A percentile compares a stretch with the other conserved stretches of the same genome.
Evolutionary conservation across 2,113 vertebrate genomes (phyloP).

Genomic region (Gallinago jamesoni): DNA sequence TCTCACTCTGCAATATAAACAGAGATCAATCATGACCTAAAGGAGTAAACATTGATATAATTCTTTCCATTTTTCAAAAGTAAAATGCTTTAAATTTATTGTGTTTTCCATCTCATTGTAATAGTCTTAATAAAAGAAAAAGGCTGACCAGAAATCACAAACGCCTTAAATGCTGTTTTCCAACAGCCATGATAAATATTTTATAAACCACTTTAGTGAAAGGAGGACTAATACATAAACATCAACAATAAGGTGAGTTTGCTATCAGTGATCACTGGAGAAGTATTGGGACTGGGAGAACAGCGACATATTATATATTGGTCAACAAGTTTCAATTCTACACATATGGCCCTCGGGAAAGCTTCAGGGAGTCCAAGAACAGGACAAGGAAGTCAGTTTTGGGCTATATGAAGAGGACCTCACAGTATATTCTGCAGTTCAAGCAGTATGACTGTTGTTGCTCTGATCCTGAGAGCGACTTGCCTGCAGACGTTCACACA

Average conservation of each 20-base stretch:
- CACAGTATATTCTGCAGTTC: neutral
- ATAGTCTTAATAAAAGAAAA: neutral
- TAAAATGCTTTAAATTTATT: neutral
- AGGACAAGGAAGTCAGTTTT: neutral
- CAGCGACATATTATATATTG: neutral
- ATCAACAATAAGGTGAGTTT: neutral
- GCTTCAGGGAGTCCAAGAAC: neutral
- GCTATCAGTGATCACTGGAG: neutral
- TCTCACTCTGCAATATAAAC: neutral
- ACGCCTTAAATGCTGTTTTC: neutral
- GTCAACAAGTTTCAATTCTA: neutral
- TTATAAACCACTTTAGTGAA: neutral
- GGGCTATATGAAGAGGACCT: neutral
- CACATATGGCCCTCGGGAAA: neutral
- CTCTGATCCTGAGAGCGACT: neutral
- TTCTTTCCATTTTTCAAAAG: neutral
- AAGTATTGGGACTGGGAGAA: neutral
- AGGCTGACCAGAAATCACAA: neutral
- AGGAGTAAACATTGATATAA: neutral
- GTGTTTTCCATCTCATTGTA: neutral
- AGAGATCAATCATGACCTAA: neutral
- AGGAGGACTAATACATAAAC: neutral
- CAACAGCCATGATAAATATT: constrained; percentile 21
- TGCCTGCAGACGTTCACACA: neutral
- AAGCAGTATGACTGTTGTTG: neutral